These are phyloP conservation scores for Salvator merianae DNA, from an alignment of 2,113 vertebrate species.

Conservation along the genomic window DNA sequence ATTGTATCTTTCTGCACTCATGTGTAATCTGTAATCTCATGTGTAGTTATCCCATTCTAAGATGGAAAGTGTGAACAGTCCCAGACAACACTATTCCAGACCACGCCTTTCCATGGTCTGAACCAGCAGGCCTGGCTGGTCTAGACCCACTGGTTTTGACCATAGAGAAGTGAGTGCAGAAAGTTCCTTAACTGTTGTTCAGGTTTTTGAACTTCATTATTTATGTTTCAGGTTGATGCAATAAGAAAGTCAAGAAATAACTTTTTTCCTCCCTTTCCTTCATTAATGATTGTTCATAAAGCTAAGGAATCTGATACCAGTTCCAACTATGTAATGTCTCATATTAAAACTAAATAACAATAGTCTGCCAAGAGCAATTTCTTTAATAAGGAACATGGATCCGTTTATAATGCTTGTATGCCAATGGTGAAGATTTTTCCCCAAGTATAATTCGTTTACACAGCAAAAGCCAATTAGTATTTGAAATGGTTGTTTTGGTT, in stretches of 20 bases:
- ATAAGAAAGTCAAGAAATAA: background rate
- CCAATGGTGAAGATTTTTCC: background rate
- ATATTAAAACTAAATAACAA: constrained; percentile 18
- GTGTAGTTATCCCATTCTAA: too few species aligned
- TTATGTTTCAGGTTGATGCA: background rate
- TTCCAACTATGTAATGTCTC: background rate
- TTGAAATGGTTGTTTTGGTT: constrained; percentile 24
- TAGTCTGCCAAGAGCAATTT: constrained; percentile 8
- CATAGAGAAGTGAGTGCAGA: too few species aligned
- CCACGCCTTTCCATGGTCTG: too few species aligned
- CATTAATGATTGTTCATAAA: background rate
- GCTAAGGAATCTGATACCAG: background rate
- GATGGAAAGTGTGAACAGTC: too few species aligned
- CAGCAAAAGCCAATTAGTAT: constrained; percentile 21
- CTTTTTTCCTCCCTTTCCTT: background rate
- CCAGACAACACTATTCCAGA: too few species aligned
- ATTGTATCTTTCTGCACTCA: too few species aligned
- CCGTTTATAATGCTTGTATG: constrained; percentile 1
- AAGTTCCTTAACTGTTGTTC: too few species aligned
- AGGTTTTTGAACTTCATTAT: background rate
- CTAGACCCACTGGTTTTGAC: too few species aligned
- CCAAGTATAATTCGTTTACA: background rate
- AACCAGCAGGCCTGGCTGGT: too few species aligned
- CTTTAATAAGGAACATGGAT: constrained; percentile 12
- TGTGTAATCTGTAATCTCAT: too few species aligned